Base-by-base conservation (phyloP, 2,888 invertebrate species). In the Macrosiphum euphorbiae region DNA sequence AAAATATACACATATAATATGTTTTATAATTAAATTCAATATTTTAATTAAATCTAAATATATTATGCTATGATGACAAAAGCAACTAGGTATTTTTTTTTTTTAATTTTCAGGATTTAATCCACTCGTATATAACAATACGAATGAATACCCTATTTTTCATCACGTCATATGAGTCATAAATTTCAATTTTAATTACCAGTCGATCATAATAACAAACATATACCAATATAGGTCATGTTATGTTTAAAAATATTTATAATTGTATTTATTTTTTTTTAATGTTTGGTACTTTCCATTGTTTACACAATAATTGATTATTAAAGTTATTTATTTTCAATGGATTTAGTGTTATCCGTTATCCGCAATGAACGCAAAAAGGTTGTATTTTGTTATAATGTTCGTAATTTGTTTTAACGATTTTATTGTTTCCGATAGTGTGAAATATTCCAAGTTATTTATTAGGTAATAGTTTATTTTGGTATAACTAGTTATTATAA, bases 401-500 rank as follows among this genome's bases (percentile, higher is more conserved):
- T n/a, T 67, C n/a, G 16, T n/a, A n/a, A 67, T 67, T 67, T 35
- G n/a, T 67, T n/a, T 67, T 67, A 67, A 67, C n/a, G n/a, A n/a
- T 67, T 67, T 67, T n/a, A 16, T 16, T n/a, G n/a, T 67, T 67
- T 67, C 67, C n/a, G n/a, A 67, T 67, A 67, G n/a, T 16, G n/a
- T 67, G 5, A n/a, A 67, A 67, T 67, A 67, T 67, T 67, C n/a
- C n/a, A 67, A 67, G n/a, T 67, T 16, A 67, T 67, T 67, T 67
- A 67, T 67, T 67, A 67, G 67, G n/a, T 67, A 67, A 67, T n/a
- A 67, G n/a, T n/a, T 67, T 67, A n/a, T 67, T n/a, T 67, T 67
- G 4, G n/a, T 67, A n/a, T 67, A n/a, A 16, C 16, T 67, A 67
- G n/a, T 67, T 16, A 16, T 67, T 67, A 16, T n/a, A 67, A n/a